phyloP scores from a whole-genome alignment of 2,797 vertebrate genomes.

The Ptychobarbus kaznakovi region DNA sequence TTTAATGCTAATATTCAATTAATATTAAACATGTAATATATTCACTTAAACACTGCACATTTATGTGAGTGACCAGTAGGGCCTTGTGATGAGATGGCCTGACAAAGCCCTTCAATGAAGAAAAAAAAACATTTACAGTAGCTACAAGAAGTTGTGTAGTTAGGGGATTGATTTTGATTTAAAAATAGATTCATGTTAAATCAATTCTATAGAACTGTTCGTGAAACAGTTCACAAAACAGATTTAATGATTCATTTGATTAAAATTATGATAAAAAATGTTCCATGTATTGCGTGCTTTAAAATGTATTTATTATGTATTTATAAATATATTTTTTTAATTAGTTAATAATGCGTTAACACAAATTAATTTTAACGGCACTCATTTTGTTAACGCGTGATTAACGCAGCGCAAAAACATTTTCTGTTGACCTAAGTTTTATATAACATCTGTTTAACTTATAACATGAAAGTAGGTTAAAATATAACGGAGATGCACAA shows the following conservation, averaged over 20 bases:
- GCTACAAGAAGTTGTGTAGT: background rate
- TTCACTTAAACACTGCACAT: background rate
- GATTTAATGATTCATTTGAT: background rate
- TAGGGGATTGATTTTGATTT: background rate
- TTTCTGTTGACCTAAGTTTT: too few species aligned
- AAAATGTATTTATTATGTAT: background rate
- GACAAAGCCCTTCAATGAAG: background rate
- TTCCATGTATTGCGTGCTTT: background rate
- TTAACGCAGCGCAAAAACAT: too few species aligned
- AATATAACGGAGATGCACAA: too few species aligned
- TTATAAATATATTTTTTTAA: background rate
- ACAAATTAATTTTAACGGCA: too few species aligned
- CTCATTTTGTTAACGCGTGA: too few species aligned
- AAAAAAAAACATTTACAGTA: background rate
- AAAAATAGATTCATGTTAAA: background rate
- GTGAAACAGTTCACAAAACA: background rate
- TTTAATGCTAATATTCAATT: background rate
- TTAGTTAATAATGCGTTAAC: too few species aligned
- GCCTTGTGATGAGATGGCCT: background rate
- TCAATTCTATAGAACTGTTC: background rate
- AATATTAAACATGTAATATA: background rate
- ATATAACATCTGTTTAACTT: too few species aligned
- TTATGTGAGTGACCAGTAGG: background rate
- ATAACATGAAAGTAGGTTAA: too few species aligned
- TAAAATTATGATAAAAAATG: background rate